These are phyloP conservation scores for Xestobium rufovillosum DNA, from an alignment of 2,888 invertebrate species.

Conservation along the genomic window DNA sequence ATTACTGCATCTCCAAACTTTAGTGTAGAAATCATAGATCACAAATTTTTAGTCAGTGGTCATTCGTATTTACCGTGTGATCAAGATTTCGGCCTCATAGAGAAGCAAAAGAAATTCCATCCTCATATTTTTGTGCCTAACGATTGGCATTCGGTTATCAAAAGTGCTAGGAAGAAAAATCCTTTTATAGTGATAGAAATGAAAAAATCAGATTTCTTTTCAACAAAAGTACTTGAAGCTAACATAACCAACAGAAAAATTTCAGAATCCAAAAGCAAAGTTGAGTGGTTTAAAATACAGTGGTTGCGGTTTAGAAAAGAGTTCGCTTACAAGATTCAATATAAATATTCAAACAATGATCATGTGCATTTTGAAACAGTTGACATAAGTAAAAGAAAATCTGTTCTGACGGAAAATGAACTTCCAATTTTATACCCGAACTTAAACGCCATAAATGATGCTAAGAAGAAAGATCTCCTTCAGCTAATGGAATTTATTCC, in stretches of 20 bases:
- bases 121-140: constrained; percentile 6
- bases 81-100: constrained; percentile 16
- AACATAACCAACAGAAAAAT: constrained; percentile 20
- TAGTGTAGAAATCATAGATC: constrained; percentile 16
- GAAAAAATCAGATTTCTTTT: constrained; percentile 16
- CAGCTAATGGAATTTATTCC: constrained; percentile 12
- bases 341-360: constrained; percentile 9
- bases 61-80: constrained; percentile 18
- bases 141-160: constrained; percentile 12
- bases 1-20: constrained; percentile 20
- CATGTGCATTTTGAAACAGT: constrained; percentile 2
- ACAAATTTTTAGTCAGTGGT: constrained; percentile 20
- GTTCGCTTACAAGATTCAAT: constrained; percentile 5
- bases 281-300: constrained; percentile 21
- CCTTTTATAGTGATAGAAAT: constrained; percentile 17
- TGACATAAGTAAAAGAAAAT: constrained; percentile 3
- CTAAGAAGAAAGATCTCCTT: constrained; percentile 13
- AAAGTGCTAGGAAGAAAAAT: constrained; percentile 8
- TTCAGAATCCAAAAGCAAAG: constrained; percentile 9
- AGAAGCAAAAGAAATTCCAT: constrained; percentile 13
- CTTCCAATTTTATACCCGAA: constrained; percentile 11
- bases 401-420: not conserved
- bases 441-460: constrained; percentile 11
- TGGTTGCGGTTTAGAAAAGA: constrained; percentile 16
- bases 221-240: constrained; percentile 11